Percentiles rank a stretch among this genome's conserved stretches.
phyloP scores from a whole-genome alignment of 2,888 invertebrate genomes.

The Agrochola litura region DNA sequence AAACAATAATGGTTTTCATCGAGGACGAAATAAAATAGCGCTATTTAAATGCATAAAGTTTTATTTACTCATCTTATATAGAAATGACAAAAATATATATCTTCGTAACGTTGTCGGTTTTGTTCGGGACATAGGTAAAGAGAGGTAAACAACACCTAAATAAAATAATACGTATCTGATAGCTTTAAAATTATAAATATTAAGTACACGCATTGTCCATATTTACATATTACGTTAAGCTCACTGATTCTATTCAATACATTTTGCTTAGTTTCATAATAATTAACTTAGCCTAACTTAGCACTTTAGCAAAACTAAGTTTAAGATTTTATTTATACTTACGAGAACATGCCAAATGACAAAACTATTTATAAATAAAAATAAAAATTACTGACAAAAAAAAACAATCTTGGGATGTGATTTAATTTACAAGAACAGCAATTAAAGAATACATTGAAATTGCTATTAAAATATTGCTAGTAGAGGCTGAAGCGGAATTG shows the following conservation, averaged over 20 bases:
- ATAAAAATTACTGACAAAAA: not conserved
- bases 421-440: constrained; percentile 25
- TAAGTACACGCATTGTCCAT: not conserved
- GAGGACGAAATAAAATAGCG: constrained; percentile 22
- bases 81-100: not conserved
- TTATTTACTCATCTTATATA: constrained; percentile 15
- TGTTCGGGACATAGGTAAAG: not conserved
- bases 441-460: constrained; percentile 35
- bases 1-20: not conserved
- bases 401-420: not conserved
- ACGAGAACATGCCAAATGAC: not conserved
- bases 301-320: constrained; percentile 11
- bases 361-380: not conserved
- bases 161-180: not conserved
- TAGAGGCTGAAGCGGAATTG: constrained; percentile 19
- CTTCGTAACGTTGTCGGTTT: not conserved
- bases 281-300: constrained; percentile 13
- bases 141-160: not conserved
- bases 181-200: not conserved
- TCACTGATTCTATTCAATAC: not conserved
- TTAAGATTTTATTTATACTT: not conserved
- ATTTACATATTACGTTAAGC: too few species aligned
- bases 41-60: not conserved
- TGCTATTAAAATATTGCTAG: constrained; percentile 33
- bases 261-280: not conserved